Base-by-base conservation (phyloP, 2,797 vertebrate species). In the Aeoliscus strigatus region DNA sequence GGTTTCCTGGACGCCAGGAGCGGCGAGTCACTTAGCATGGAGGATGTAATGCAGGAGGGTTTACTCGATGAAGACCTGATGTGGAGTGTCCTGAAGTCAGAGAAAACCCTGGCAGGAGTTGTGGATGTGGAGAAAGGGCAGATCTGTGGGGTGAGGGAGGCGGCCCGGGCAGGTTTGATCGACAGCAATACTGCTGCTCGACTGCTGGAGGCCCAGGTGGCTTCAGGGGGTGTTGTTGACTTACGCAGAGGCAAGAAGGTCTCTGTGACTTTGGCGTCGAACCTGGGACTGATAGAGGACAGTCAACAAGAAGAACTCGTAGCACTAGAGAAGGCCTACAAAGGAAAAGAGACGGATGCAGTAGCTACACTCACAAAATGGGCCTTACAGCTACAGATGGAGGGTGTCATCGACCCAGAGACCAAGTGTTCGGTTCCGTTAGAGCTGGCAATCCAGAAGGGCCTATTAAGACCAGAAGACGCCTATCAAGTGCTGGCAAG, bases 241-340 rank as follows among this genome's bases (percentile, higher is more conserved):
- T 63, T 96, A 42, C 90, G 81, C 16, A 87, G 91, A 46, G 90
- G 89, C 58, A 93, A 93, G 66, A 97, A 90, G 21, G 33, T 98
- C 36, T 99, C 96, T 0, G 96, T 97, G 48, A 95, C 92, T 37
- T 75, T 94, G 59, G 96, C 96, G 60, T 90, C 88, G 37, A 96
- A 91, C 15, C 81, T 96, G 50, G 94, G 92, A 31, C 79, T 98
- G 34, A 84, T 97, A 16, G 82, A 87, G 0, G 84, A 91, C 4
- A 45, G 56, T 3, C 84, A 87, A 28, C 87, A 82, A 74, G 78
- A 88, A 23, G 78, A 85, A 23, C 85, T 99, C 39, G 65, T 88
- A 31, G 87, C 82, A 15, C 70, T 99, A 16, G 96, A 99, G 75
- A 96, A 96, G 60, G 91, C 93, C 28, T 90, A 51, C 55, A 91